Evolutionary conservation across 2,113 vertebrate genomes (phyloP).

Genomic region (Capricornis sumatraensis): DNA sequence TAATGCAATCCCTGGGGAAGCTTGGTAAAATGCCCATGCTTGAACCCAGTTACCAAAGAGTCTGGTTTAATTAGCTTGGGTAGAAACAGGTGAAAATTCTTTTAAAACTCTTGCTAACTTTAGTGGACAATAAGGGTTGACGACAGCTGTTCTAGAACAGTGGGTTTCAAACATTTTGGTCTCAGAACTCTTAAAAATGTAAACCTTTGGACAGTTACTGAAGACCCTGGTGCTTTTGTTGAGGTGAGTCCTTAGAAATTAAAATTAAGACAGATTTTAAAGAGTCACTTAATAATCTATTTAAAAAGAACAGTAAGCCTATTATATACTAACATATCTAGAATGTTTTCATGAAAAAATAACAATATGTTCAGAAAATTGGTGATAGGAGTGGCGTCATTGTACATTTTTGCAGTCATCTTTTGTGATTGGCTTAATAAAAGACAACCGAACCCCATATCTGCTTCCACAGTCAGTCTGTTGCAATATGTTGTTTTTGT

Average conservation of each 20-base stretch:
- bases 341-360: neutral
- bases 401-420: neutral
- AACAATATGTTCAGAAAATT: neutral
- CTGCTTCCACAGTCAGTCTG: neutral
- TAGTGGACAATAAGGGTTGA: neutral
- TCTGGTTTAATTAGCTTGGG: no score
- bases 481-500: neutral
- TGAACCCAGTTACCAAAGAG: neutral
- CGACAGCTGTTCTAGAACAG: neutral
- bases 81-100: neutral
- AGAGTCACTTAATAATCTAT: neutral
- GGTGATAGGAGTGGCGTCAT: neutral
- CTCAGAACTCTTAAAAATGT: neutral
- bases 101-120: neutral
- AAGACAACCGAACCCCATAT: neutral
- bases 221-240: neutral
- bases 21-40: neutral
- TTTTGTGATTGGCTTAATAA: neutral
- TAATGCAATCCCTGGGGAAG: rapidly evolving
- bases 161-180: neutral
- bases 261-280: neutral
- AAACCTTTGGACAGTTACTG: neutral
- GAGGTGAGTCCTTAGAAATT: neutral
- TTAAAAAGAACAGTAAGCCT: neutral
- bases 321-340: neutral